phyloP scores from a whole-genome alignment of 2,797 vertebrate species.

The Hyperoplus lanceolatus region DNA sequence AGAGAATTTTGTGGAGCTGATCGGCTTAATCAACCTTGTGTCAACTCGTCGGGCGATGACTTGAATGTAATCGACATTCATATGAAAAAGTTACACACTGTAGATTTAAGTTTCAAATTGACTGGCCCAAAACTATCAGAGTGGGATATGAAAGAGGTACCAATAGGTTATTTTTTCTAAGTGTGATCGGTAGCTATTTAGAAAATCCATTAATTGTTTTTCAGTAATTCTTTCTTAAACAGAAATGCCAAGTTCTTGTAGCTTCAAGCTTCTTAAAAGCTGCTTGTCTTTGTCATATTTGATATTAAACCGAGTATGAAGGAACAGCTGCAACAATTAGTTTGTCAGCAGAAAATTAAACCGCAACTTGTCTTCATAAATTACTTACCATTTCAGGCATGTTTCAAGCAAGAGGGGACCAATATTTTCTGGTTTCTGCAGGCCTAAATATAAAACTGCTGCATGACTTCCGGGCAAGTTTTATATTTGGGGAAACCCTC shows the following conservation, averaged over 20 bases:
- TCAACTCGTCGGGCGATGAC: no score
- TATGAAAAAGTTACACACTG: no score
- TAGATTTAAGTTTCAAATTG: not conserved
- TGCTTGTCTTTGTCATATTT: not conserved
- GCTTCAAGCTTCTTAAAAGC: not conserved
- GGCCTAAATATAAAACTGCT: not conserved
- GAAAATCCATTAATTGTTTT: not conserved
- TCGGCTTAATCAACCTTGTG: no score
- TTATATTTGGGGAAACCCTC: not conserved
- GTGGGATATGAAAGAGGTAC: no score
- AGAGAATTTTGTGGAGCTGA: no score
- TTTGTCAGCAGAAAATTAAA: not conserved
- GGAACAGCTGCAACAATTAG: no score
- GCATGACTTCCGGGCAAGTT: not conserved
- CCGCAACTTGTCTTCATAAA: not conserved
- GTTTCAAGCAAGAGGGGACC: not conserved
- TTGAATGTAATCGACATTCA: no score
- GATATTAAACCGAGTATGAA: not conserved
- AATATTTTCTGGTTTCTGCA: not conserved
- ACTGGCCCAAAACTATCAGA: not conserved
- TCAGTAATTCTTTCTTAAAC: not conserved
- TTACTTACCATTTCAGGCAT: no score
- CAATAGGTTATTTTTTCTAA: not conserved
- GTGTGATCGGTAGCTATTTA: not conserved
- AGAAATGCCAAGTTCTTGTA: not conserved